These are phyloP conservation scores for Semibalanus balanoides DNA, from an alignment of 1,140 invertebrate genomes.

Conservation along the genomic window DNA sequence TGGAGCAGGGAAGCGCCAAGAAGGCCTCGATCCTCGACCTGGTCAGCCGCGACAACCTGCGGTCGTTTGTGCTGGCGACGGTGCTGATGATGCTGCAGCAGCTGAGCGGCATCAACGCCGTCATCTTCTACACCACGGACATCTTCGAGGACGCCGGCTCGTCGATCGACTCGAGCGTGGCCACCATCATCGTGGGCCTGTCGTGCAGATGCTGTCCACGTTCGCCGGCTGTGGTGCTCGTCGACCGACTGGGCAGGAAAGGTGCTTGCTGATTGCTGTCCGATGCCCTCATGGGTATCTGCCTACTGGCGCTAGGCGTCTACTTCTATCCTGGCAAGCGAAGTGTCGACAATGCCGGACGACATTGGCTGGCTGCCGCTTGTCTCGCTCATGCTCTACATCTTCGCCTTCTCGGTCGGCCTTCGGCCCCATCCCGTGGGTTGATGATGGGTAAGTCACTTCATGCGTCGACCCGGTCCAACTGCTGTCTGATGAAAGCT, in stretches of 20 bases:
- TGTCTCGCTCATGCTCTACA: slow-evolving; percentile 38
- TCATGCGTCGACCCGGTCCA: too few relatives aligned
- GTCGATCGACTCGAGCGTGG: slow-evolving; percentile 35
- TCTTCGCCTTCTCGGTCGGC: slow-evolving; percentile 45
- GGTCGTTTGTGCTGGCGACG: slow-evolving; percentile 26
- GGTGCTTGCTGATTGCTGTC: slow-evolving; percentile 27
- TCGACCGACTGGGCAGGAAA: slow-evolving; percentile 27
- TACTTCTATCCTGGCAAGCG: slow-evolving; percentile 63
- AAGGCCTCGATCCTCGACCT: slow-evolving; percentile 23
- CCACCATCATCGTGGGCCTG: slow-evolving; percentile 29
- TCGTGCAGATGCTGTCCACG: slow-evolving; percentile 34
- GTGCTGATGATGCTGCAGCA: slow-evolving; percentile 31
- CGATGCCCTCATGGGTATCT: slow-evolving; percentile 47
- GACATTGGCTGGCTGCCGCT: slow-evolving; percentile 39
- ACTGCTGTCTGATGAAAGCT: neutral
- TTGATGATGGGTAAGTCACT: slow-evolving; percentile 51
- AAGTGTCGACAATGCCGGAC: slow-evolving; percentile 19
- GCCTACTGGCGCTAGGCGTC: slow-evolving; percentile 44
- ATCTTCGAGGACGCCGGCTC: slow-evolving; percentile 23
- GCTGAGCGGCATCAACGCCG: slow-evolving; percentile 33
- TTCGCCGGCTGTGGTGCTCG: slow-evolving; percentile 27
- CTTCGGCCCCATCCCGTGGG: slow-evolving; percentile 55
- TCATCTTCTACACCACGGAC: slow-evolving; percentile 19
- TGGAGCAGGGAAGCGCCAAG: slow-evolving; percentile 7
- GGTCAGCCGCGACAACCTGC: slow-evolving; percentile 21